Evolutionary conservation across 2,797 vertebrate species (phyloP).

Genomic region (Galago senegalensis): DNA sequence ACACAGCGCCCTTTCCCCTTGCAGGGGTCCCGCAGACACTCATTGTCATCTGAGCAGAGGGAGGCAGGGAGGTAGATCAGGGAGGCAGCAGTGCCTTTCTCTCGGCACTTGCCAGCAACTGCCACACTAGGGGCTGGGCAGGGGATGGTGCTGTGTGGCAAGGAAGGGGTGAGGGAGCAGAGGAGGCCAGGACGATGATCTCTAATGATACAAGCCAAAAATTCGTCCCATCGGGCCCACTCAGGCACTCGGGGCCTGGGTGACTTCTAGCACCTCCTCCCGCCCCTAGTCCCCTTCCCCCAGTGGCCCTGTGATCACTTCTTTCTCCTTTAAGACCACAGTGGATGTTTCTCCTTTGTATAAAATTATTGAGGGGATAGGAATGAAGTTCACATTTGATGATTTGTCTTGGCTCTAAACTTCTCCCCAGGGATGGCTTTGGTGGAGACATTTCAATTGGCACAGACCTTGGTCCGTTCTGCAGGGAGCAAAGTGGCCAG

Average conservation of each 20-base stretch:
- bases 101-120: background rate
- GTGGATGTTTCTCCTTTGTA: background rate
- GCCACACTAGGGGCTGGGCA: background rate
- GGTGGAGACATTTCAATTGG: background rate
- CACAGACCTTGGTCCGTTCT: background rate
- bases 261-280: background rate
- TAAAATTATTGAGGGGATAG: background rate
- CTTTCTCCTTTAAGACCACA: constrained; percentile 13
- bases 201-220: background rate
- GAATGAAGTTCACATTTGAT: background rate
- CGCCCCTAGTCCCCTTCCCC: background rate
- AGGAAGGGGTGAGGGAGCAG: background rate
- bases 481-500: background rate
- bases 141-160: background rate
- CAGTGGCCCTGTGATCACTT: background rate
- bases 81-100: constrained; percentile 9
- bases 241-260: background rate
- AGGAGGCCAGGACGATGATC: background rate
- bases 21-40: constrained; percentile 94
- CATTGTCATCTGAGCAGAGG: constrained; percentile 92
- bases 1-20: constrained; percentile 93
- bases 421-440: background rate
- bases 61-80: constrained; percentile 53
- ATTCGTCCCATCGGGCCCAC: background rate
- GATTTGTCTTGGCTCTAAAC: background rate